Evolutionary conservation across 2,797 vertebrate species (phyloP).

Genomic region (Aphelocoma californica): DNA sequence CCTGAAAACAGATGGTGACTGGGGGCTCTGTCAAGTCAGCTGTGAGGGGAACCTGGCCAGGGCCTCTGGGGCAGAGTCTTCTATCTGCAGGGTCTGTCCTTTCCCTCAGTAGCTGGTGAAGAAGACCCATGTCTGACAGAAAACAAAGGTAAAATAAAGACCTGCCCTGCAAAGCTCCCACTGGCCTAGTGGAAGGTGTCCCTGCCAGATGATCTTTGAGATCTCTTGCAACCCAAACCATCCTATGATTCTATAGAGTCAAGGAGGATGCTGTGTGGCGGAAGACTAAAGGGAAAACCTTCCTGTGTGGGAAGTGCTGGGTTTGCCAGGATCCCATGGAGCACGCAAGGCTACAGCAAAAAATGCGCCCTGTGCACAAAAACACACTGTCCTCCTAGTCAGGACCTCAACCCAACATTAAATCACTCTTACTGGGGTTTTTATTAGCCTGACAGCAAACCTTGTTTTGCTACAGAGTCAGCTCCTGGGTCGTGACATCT

Average conservation of each 20-base stretch:
- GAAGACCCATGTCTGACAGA: background rate
- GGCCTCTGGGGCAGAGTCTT: background rate
- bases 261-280: background rate
- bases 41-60: background rate
- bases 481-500: background rate
- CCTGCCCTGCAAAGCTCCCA: background rate
- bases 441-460: background rate
- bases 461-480: background rate
- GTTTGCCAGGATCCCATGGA: background rate
- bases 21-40: background rate
- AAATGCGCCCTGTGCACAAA: background rate
- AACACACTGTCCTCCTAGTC: background rate
- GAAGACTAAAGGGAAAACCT: background rate
- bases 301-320: background rate
- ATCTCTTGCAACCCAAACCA: background rate
- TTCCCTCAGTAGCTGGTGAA: background rate
- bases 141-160: background rate
- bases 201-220: background rate
- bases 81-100: background rate
- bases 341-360: background rate
- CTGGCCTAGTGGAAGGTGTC: background rate
- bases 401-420: background rate
- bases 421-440: background rate
- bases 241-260: background rate
- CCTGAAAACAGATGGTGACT: conserved; percentile 22